phyloP scores from a whole-genome alignment of 2,888 invertebrate genomes.

The Zygothrica quintamaculata region DNA sequence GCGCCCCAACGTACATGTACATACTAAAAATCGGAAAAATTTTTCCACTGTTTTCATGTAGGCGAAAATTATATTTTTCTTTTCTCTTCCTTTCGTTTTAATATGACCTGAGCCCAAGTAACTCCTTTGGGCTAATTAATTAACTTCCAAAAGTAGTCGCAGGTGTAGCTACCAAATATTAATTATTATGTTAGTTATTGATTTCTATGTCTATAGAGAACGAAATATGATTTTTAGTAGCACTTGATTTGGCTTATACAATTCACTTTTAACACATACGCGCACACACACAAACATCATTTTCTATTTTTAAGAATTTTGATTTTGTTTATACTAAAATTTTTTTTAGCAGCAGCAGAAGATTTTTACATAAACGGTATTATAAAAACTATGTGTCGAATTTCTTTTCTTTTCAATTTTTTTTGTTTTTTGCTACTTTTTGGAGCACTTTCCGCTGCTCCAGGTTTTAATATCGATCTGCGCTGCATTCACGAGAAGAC shows the following conservation, averaged over 20 bases:
- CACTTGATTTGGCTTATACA: conserved; percentile 61
- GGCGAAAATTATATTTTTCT: conserved; percentile 71
- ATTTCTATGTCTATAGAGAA: conserved; percentile 51
- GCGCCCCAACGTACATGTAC: conserved; percentile 79
- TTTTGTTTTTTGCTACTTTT: no score
- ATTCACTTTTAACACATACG: conserved; percentile 36
- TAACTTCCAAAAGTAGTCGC: no score
- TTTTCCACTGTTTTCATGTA: conserved; percentile 74
- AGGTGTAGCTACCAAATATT: no score
- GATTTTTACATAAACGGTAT: conserved; percentile 49
- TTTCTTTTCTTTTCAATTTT: no score
- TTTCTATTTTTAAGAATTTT: conserved; percentile 10
- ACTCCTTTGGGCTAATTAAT: conserved; percentile 6
- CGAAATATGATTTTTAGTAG: conserved; percentile 18
- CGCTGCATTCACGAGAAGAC: conserved; percentile 85
- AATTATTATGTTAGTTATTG: conserved; percentile 33
- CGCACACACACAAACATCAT: no score
- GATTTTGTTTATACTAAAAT: conserved; percentile 10
- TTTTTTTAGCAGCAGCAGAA: conserved; percentile 19
- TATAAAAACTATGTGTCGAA: conserved; percentile 59
- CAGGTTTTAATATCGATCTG: conserved; percentile 80
- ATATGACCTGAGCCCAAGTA: conserved; percentile 17
- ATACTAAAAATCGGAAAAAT: conserved; percentile 82
- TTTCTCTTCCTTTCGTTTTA: no score
- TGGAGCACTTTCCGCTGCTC: conserved; percentile 61